These are phyloP conservation scores for Vireo altiloquus DNA, from an alignment of 2,113 vertebrate species.

Conservation along the genomic window DNA sequence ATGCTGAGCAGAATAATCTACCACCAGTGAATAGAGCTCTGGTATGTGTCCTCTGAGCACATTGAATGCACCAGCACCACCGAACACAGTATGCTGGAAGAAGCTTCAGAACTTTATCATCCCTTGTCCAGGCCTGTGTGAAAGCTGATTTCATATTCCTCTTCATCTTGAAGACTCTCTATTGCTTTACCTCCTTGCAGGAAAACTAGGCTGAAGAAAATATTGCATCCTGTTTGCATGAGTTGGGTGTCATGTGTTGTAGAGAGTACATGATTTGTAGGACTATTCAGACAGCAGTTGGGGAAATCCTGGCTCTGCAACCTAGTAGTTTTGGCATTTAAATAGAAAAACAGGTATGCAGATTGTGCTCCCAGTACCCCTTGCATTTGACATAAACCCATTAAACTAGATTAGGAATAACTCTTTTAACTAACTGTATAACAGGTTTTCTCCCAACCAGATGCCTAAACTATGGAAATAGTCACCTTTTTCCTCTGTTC, in stretches of 20 bases:
- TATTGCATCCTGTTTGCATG: not conserved
- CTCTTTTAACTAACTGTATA: not conserved
- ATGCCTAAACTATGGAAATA: not conserved
- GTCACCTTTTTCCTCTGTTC: not conserved
- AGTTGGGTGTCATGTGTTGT: not conserved
- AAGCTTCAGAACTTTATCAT: not conserved
- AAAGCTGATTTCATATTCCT: not conserved
- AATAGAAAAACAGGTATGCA: not conserved
- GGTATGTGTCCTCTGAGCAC: not conserved
- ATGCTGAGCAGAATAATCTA: not conserved
- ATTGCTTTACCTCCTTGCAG: not conserved
- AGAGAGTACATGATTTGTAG: not conserved
- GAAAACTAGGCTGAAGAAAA: not conserved
- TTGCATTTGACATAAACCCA: not conserved
- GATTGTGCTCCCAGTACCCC: not conserved
- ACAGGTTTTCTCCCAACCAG: not conserved
- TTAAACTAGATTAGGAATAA: not conserved
- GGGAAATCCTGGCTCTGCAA: not conserved
- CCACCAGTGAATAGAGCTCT: not conserved
- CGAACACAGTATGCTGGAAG: not conserved
- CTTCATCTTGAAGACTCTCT: not conserved
- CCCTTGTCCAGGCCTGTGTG: not conserved
- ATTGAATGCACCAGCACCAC: fast-evolving
- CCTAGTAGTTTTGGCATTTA: not conserved
- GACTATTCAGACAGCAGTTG: not conserved